Evolutionary conservation across 2,113 vertebrate genomes (phyloP).

Genomic region (Scartelaos histophorus): DNA sequence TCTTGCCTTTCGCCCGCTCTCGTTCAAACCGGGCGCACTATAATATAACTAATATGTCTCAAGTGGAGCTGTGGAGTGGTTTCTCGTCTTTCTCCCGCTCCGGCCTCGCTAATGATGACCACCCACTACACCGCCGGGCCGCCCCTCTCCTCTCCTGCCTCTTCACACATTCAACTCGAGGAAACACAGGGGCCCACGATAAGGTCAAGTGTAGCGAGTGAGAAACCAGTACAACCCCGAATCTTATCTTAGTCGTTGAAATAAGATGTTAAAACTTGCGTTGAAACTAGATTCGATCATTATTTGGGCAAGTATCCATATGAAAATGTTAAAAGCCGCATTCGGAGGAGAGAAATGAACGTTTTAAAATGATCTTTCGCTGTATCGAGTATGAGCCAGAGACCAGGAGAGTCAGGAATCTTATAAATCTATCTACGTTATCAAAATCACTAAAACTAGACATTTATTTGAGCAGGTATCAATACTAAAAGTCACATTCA

Average conservation of each 20-base stretch:
- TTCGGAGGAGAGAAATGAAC: no score
- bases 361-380: no score
- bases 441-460: no score
- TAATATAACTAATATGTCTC: constrained; percentile 80
- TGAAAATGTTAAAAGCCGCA: no score
- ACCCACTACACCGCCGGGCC: constrained; percentile 71
- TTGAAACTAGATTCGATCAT: no score
- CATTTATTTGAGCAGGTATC: no score
- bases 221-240: background rate
- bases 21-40: constrained; percentile 68
- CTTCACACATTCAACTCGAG: constrained; percentile 63
- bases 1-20: constrained; percentile 46
- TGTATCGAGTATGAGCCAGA: no score
- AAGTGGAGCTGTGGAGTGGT: constrained; percentile 75
- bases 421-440: constrained; percentile 11
- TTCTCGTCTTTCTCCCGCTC: constrained; percentile 71
- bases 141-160: constrained; percentile 46
- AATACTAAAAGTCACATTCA: no score
- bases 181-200: constrained; percentile 54
- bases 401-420: constrained; percentile 39
- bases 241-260: no score
- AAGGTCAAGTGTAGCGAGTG: constrained; percentile 73
- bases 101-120: constrained; percentile 80
- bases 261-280: no score
- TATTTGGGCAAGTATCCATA: no score